Conservation (phyloP, 1,140 invertebrate genomes). For the Bombus breviceps region DNA sequence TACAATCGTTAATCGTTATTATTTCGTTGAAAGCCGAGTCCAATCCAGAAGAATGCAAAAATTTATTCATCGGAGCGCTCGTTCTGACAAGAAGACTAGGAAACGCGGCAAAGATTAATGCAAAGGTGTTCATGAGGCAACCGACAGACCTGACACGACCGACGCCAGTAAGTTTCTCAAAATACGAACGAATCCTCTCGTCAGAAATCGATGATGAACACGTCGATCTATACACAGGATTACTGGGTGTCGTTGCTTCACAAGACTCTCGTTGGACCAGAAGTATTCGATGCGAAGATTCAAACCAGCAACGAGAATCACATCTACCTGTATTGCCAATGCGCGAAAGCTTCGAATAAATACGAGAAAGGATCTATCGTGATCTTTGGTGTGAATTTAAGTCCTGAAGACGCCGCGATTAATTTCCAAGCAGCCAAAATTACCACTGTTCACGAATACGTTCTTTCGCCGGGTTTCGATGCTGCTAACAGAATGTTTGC, state of each 20-base stretch:
- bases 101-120: constrained; percentile 78
- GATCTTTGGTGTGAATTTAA: constrained; percentile 79
- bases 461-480: constrained; percentile 74
- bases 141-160: constrained; percentile 73
- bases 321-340: constrained; percentile 80
- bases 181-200: too few species aligned
- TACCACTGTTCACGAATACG: constrained; percentile 74
- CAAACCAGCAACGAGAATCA: constrained; percentile 69
- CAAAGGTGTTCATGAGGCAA: constrained; percentile 81
- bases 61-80: constrained; percentile 79
- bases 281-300: constrained; percentile 79
- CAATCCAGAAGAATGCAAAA: constrained; percentile 71
- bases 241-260: constrained; percentile 83
- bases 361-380: constrained; percentile 78
- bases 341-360: constrained; percentile 75
- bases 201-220: neutral
- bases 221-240: constrained; percentile 69
- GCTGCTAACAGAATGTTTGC: constrained; percentile 73
- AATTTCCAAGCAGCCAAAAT: constrained; percentile 70
- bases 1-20: neutral
- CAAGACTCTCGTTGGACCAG: constrained; percentile 80
- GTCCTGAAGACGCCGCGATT: constrained; percentile 60
- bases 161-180: constrained; percentile 77
- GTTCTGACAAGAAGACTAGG: constrained; percentile 79
- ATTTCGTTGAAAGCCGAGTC: constrained; percentile 74